Conservation (phyloP, 2,888 invertebrate species). For the Crematogaster levior region DNA sequence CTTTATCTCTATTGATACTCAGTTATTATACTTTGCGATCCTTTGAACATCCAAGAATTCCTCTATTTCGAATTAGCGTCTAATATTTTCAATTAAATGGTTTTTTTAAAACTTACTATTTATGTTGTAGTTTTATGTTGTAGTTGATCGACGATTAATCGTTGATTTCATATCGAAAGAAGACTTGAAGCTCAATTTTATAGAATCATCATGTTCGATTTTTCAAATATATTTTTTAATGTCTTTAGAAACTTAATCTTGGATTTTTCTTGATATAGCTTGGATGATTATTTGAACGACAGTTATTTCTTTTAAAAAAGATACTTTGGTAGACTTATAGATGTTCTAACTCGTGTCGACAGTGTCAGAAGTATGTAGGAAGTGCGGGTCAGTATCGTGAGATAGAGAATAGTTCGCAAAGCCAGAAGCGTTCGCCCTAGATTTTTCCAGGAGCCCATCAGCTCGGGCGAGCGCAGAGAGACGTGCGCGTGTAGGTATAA, state of each 20-base stretch:
- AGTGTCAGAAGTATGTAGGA: slow-evolving; percentile 38
- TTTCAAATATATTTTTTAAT: background rate
- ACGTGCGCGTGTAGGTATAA: slow-evolving; percentile 58
- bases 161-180: background rate
- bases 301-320: slow-evolving; percentile 8
- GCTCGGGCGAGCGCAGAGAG: slow-evolving; percentile 46
- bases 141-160: background rate
- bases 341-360: slow-evolving; percentile 40
- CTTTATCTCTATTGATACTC: background rate
- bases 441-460: slow-evolving; percentile 42
- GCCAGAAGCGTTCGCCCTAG: slow-evolving; percentile 25
- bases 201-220: background rate
- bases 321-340: background rate
- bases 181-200: background rate
- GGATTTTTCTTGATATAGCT: background rate
- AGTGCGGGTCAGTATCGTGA: slow-evolving; percentile 34
- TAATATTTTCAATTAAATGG: background rate
- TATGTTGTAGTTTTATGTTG: too few relatives aligned
- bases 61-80: background rate
- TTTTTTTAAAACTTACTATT: background rate
- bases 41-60: background rate
- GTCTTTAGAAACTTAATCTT: background rate
- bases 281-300: background rate
- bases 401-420: slow-evolving; percentile 22
- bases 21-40: background rate